phyloP scores from a whole-genome alignment of 2,888 invertebrate species.

The Catocala fraxini region DNA sequence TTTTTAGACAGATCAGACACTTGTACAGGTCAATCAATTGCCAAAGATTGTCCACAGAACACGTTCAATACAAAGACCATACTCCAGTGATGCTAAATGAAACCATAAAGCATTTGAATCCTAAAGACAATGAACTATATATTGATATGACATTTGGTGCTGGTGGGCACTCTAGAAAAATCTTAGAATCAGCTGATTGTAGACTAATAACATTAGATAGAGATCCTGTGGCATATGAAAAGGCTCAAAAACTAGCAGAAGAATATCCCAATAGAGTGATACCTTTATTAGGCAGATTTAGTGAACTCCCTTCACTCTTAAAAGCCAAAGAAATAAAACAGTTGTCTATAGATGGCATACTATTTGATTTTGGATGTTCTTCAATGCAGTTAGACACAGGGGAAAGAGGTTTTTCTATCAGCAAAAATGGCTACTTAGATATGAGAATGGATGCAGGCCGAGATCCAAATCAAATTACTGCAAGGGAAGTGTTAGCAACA shows the following conservation, averaged over 20 bases:
- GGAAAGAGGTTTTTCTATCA: constrained; percentile 95
- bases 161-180: constrained; percentile 94
- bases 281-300: constrained; percentile 95
- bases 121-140: constrained; percentile 88
- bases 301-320: constrained; percentile 92
- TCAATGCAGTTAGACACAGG: constrained; percentile 97
- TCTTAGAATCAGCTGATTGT: constrained; percentile 90
- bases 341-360: constrained; percentile 93
- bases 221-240: constrained; percentile 93
- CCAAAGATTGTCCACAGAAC: constrained; percentile 60
- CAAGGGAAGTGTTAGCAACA: constrained; percentile 94
- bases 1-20: constrained; percentile 52
- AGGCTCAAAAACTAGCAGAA: constrained; percentile 89
- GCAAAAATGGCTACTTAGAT: constrained; percentile 95
- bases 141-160: constrained; percentile 99
- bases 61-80: constrained; percentile 83
- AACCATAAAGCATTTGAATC: constrained; percentile 90
- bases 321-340: constrained; percentile 86
- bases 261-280: constrained; percentile 91
- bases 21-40: constrained; percentile 41
- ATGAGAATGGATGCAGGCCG: constrained; percentile 97
- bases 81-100: constrained; percentile 92
- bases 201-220: constrained; percentile 95
- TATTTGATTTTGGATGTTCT: constrained; percentile 98
- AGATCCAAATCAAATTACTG: constrained; percentile 92